Percentiles rank a stretch among this genome's conserved stretches.
Conservation (phyloP, 2,888 invertebrate species). For the Andrena trimmerana region DNA sequence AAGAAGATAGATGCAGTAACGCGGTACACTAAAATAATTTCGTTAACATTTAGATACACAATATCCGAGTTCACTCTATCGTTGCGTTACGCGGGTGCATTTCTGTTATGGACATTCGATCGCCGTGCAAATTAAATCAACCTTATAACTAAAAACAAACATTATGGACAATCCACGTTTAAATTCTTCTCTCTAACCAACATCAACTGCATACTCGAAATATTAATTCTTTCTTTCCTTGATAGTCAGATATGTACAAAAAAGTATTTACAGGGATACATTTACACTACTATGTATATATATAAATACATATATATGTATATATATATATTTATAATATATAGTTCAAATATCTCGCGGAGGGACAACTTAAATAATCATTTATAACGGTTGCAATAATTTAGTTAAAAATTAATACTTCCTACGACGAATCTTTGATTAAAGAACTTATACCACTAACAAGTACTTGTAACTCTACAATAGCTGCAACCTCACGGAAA, state of each 20-base stretch:
- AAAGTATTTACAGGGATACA: slow-evolving; percentile 78
- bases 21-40: slow-evolving; percentile 33
- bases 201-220: slow-evolving; percentile 68
- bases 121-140: slow-evolving; percentile 33
- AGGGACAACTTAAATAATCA: slow-evolving; percentile 71
- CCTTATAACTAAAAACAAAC: slow-evolving; percentile 51
- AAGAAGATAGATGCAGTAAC: slow-evolving; percentile 49
- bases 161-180: slow-evolving; percentile 64
- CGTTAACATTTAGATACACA: slow-evolving; percentile 36
- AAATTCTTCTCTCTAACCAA: slow-evolving; percentile 62
- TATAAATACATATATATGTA: slow-evolving; percentile 40
- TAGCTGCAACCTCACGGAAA: slow-evolving; percentile 31
- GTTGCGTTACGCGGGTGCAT: slow-evolving; percentile 44
- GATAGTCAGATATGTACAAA: slow-evolving; percentile 77
- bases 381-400: slow-evolving; percentile 76
- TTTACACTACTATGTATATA: slow-evolving; percentile 72
- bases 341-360: slow-evolving; percentile 62
- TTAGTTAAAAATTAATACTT: slow-evolving; percentile 79
- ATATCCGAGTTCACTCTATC: slow-evolving; percentile 26
- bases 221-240: slow-evolving; percentile 58
- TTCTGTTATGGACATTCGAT: slow-evolving; percentile 46
- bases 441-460: slow-evolving; percentile 76
- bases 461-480: slow-evolving; percentile 66
- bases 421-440: slow-evolving; percentile 81
- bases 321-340: slow-evolving; percentile 34